These are phyloP conservation scores for Pseudomugil gertrudae DNA, from an alignment of 2,797 vertebrate genomes.

Conservation along the genomic window DNA sequence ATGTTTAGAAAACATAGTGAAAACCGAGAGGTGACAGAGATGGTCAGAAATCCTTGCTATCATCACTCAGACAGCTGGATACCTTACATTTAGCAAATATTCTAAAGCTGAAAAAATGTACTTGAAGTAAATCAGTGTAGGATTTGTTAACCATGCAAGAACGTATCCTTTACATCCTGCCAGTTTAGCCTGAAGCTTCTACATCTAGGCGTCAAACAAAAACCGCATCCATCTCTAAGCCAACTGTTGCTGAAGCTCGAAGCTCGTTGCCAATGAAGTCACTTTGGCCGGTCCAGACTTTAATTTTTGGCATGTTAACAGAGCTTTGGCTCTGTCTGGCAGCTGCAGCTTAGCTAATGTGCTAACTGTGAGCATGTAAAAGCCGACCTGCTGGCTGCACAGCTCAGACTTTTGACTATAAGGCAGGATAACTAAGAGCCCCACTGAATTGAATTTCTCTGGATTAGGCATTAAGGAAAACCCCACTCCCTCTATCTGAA, in stretches of 20 bases:
- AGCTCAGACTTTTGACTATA: slow-evolving; percentile 59
- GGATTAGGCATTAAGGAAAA: slow-evolving; percentile 58
- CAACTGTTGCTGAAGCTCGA: slow-evolving; percentile 53
- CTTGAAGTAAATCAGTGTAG: slow-evolving; percentile 26
- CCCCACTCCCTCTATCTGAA: slow-evolving; percentile 38
- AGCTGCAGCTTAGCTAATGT: slow-evolving; percentile 75
- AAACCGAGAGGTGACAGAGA: slow-evolving; percentile 31
- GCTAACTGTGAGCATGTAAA: slow-evolving; percentile 71
- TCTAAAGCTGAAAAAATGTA: slow-evolving; percentile 31
- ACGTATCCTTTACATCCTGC: slow-evolving; percentile 36
- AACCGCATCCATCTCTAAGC: slow-evolving; percentile 49
- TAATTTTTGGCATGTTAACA: slow-evolving; percentile 71
- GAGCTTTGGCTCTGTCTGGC: slow-evolving; percentile 53
- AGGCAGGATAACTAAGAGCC: slow-evolving; percentile 52
- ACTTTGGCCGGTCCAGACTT: slow-evolving; percentile 63
- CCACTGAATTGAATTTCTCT: slow-evolving; percentile 57
- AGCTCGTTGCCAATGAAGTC: slow-evolving; percentile 65
- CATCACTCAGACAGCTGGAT: slow-evolving; percentile 7
- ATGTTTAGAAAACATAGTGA: neutral
- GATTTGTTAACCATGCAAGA: slow-evolving; percentile 16
- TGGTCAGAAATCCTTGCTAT: slow-evolving; percentile 6
- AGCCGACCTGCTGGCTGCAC: slow-evolving; percentile 75
- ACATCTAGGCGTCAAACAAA: slow-evolving; percentile 44
- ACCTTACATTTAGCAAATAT: slow-evolving; percentile 24
- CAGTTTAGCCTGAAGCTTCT: slow-evolving; percentile 45